Percentiles rank a stretch among this genome's conserved stretches.
These are phyloP conservation scores for Tricholaema leucomelas DNA, from an alignment of 2,113 vertebrate genomes.

Conservation along the genomic window DNA sequence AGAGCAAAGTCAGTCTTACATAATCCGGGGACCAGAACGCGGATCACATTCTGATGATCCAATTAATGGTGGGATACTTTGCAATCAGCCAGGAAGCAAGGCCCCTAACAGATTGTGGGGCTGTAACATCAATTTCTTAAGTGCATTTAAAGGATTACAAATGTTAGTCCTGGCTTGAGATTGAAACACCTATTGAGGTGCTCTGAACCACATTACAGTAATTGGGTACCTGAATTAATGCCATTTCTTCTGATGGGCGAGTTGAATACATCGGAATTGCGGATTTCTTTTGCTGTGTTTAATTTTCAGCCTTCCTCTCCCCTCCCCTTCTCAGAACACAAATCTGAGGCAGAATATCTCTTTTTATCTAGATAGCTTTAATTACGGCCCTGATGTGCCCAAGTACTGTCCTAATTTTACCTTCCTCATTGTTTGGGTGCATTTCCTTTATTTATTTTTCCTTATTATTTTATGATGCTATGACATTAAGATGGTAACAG, in stretches of 20 bases:
- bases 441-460: background rate
- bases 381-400: slow-evolving; percentile 62
- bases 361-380: slow-evolving; percentile 68
- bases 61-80: slow-evolving; percentile 91
- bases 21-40: slow-evolving; percentile 90
- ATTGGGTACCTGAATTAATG: slow-evolving; percentile 87
- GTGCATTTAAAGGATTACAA: slow-evolving; percentile 99
- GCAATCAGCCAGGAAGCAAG: slow-evolving; percentile 88
- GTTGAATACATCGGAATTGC: slow-evolving; percentile 68
- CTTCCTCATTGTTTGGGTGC: slow-evolving; percentile 54
- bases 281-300: slow-evolving; percentile 64
- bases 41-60: slow-evolving; percentile 99
- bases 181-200: slow-evolving; percentile 83
- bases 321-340: slow-evolving; percentile 11
- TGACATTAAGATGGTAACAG: background rate
- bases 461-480: slow-evolving; percentile 37
- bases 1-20: slow-evolving; percentile 92
- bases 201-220: slow-evolving; percentile 88
- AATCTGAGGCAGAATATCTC: slow-evolving; percentile 61
- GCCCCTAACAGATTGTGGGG: slow-evolving; percentile 90
- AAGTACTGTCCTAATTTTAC: slow-evolving; percentile 61
- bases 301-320: background rate
- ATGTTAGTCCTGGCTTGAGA: slow-evolving; percentile 85
- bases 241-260: slow-evolving; percentile 72
- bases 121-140: slow-evolving; percentile 99